phyloP scores from a whole-genome alignment of 2,888 invertebrate genomes.

The Octodonta nipae region DNA sequence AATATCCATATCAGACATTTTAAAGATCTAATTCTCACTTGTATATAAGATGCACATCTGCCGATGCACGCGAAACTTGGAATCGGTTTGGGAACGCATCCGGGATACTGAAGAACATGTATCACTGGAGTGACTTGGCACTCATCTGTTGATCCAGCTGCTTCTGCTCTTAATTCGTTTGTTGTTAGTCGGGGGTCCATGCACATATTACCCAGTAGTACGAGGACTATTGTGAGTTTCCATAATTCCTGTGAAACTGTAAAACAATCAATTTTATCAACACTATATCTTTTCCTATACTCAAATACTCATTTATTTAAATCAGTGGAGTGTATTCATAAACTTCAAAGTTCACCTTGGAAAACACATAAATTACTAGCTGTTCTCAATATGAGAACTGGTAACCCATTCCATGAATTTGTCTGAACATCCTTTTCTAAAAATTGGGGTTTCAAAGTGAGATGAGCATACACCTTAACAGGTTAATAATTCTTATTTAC shows the following conservation, averaged over 20 bases:
- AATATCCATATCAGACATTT: too few relatives aligned
- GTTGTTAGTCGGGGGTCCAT: conserved; percentile 26
- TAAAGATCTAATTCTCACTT: conserved; percentile 42
- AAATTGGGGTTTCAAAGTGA: too few relatives aligned
- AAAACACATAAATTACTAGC: too few relatives aligned
- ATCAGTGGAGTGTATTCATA: too few relatives aligned
- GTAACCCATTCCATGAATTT: too few relatives aligned
- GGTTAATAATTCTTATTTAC: too few relatives aligned
- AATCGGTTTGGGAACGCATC: conserved; percentile 84
- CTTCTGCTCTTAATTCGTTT: conserved; percentile 21
- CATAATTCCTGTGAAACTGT: conserved; percentile 19
- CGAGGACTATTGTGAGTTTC: conserved; percentile 19
- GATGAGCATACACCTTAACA: too few relatives aligned
- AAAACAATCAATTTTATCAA: conserved; percentile 7
- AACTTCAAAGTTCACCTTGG: too few relatives aligned
- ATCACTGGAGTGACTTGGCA: conserved; percentile 86
- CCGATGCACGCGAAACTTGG: conserved; percentile 88
- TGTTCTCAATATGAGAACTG: too few relatives aligned
- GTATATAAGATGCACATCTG: conserved; percentile 80
- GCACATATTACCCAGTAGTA: conserved; percentile 30
- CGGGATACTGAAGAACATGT: conserved; percentile 79
- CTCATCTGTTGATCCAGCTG: conserved; percentile 49
- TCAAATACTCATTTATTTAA: too few relatives aligned
- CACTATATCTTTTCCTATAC: too few relatives aligned
- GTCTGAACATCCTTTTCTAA: too few relatives aligned